Evolutionary conservation across 1,140 invertebrate genomes (phyloP).

Genomic region (Drosophila oshimai): DNA sequence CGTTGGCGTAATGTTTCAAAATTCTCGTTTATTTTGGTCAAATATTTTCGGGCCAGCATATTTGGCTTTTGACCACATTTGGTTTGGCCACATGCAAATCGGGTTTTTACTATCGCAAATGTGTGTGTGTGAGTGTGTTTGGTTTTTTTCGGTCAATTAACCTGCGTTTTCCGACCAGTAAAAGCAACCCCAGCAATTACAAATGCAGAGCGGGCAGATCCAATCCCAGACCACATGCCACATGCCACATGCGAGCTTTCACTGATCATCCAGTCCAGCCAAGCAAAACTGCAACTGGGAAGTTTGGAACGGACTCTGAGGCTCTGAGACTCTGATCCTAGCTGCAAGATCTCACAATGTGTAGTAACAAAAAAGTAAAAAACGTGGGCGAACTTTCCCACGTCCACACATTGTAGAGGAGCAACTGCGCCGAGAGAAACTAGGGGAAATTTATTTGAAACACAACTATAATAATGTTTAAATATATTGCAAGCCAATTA

Average conservation of each 20-base stretch:
- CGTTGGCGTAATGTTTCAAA: constrained; percentile 52
- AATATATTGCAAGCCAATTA: not conserved
- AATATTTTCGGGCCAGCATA: constrained; percentile 12
- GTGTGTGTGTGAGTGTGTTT: not conserved
- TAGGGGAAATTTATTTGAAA: not conserved
- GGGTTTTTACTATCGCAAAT: constrained; percentile 17
- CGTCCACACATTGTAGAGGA: constrained; percentile 19
- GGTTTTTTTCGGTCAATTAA: constrained; percentile 44
- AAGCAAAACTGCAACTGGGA: constrained; percentile 15
- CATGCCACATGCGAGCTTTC: constrained; percentile 46
- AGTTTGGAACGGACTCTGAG: not conserved
- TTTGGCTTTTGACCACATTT: constrained; percentile 41
- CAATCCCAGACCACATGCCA: constrained; percentile 8
- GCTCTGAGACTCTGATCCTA: constrained; percentile 30
- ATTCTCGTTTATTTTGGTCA: constrained; percentile 17
- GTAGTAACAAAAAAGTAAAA: not conserved
- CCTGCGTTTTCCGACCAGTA: constrained; percentile 42
- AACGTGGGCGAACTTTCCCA: constrained; percentile 50
- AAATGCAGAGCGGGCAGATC: constrained; percentile 31
- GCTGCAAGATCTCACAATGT: constrained; percentile 13
- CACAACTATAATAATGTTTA: no score
- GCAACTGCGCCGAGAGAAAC: not conserved
- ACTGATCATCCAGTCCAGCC: constrained; percentile 32
- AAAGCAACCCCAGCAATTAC: constrained; percentile 23
- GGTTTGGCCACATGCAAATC: constrained; percentile 35